Conservation (phyloP, 2,113 vertebrate species). For the Chloroceryle aenea region DNA sequence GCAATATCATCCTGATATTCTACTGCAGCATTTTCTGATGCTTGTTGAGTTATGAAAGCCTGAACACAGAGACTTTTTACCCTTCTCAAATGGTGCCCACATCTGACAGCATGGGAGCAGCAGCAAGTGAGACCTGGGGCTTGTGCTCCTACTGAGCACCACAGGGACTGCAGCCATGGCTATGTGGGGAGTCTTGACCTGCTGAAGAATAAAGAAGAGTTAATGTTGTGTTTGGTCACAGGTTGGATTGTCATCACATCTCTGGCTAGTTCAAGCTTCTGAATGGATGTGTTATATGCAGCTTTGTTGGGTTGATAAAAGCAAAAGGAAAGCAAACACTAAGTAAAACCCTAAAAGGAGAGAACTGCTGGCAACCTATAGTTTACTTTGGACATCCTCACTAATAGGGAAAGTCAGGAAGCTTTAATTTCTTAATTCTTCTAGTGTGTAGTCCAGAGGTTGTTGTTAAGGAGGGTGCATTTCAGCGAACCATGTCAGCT, state of each 20-base stretch:
- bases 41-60: background rate
- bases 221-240: background rate
- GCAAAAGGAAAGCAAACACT: background rate
- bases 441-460: background rate
- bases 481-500: background rate
- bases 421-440: background rate
- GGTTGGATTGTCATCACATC: background rate
- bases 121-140: background rate
- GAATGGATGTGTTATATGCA: rapidly evolving
- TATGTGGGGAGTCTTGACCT: background rate
- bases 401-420: background rate
- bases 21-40: rapidly evolving
- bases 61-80: background rate
- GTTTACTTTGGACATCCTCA: background rate
- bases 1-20: background rate
- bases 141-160: background rate
- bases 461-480: background rate
- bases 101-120: background rate
- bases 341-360: background rate
- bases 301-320: background rate
- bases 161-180: background rate
- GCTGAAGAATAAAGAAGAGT: background rate
- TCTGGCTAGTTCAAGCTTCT: background rate
- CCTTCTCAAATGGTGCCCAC: background rate
- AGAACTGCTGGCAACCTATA: background rate